These are phyloP conservation scores for Drosophila engyochracea DNA, from an alignment of 2,888 invertebrate genomes.

Conservation along the genomic window DNA sequence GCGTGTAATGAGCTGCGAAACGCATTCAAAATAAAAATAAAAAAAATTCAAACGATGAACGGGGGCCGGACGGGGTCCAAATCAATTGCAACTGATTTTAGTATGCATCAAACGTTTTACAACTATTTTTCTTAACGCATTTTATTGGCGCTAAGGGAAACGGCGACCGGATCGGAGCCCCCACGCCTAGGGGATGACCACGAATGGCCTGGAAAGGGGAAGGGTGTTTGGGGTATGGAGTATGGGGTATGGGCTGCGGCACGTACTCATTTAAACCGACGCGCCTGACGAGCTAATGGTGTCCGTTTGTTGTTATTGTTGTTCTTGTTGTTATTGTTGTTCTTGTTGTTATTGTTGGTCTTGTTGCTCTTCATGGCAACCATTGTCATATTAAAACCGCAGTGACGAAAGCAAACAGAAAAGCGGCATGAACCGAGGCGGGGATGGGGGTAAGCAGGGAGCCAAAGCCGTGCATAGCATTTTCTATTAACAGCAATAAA, in stretches of 20 bases:
- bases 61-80: slow-evolving; percentile 29
- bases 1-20: slow-evolving; percentile 76
- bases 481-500: slow-evolving; percentile 74
- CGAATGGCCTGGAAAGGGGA: slow-evolving; percentile 22
- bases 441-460: background rate
- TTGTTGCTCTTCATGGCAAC: slow-evolving; percentile 36
- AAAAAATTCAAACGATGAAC: slow-evolving; percentile 29
- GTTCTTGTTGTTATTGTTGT: slow-evolving; percentile 19
- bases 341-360: slow-evolving; percentile 16
- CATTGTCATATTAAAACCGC: slow-evolving; percentile 77
- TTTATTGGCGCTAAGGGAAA: slow-evolving; percentile 75
- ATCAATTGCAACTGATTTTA: slow-evolving; percentile 80
- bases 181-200: slow-evolving; percentile 37
- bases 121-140: slow-evolving; percentile 82
- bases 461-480: slow-evolving; percentile 72
- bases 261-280: slow-evolving; percentile 76
- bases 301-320: slow-evolving; percentile 40
- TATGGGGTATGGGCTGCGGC: slow-evolving; percentile 34
- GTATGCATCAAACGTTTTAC: slow-evolving; percentile 82
- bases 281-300: slow-evolving; percentile 75
- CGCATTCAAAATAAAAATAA: slow-evolving; percentile 47
- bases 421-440: background rate
- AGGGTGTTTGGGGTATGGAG: background rate
- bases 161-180: slow-evolving; percentile 31
- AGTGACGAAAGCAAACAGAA: slow-evolving; percentile 60